Evolutionary conservation across 2,797 vertebrate genomes (phyloP).

Genomic region (Microctenopoma stevenorrisi): DNA sequence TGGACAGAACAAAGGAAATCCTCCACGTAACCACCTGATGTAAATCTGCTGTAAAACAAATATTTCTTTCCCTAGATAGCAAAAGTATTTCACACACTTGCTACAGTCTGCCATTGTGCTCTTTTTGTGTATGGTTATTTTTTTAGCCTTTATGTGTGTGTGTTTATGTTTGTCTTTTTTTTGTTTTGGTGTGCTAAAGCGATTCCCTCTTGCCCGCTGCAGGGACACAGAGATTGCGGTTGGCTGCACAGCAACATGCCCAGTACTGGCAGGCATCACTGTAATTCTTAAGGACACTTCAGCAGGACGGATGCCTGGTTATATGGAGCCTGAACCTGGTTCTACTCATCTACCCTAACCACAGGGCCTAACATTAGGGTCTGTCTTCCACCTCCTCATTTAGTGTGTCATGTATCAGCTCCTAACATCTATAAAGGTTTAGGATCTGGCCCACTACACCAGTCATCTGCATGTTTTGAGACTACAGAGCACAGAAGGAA

Average conservation of each 20-base stretch:
- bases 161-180: background rate
- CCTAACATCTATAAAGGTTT: conserved; percentile 10
- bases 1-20: no score
- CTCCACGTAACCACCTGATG: no score
- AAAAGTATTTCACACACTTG: no score
- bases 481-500: conserved; percentile 3
- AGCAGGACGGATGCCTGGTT: background rate
- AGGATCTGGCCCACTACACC: conserved; percentile 13
- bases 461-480: conserved; percentile 12
- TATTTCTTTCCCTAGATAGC: no score
- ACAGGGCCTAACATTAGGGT: conserved; percentile 5
- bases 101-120: no score
- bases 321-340: conserved; percentile 2
- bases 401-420: background rate
- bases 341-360: background rate
- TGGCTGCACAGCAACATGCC: background rate
- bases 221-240: background rate
- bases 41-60: no score
- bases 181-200: background rate
- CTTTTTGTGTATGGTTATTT: background rate
- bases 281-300: background rate
- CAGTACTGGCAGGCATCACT: conserved; percentile 5
- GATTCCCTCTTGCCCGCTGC: background rate
- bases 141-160: background rate
- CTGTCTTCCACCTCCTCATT: conserved; percentile 17